Conservation (phyloP, 2,888 invertebrate species). For the Pristionchus maxplancki region DNA sequence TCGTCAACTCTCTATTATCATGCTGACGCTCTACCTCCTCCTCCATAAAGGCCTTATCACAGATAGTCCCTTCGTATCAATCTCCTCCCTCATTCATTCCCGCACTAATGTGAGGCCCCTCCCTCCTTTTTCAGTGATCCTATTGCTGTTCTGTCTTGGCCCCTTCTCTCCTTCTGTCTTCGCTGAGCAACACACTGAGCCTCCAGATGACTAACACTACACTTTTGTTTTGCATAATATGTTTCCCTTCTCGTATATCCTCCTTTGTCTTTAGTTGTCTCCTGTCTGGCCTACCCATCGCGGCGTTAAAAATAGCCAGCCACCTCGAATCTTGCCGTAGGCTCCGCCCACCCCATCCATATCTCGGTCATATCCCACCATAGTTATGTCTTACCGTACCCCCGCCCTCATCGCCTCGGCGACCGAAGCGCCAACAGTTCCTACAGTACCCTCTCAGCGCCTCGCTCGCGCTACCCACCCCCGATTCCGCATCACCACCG, state of each 20-base stretch:
- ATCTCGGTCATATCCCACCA: neutral
- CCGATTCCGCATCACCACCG: neutral
- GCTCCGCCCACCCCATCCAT: neutral
- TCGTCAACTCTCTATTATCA: neutral
- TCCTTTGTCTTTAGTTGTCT: neutral
- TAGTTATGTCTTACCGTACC: neutral
- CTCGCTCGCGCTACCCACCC: neutral
- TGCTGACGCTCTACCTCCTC: neutral
- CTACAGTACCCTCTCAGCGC: neutral
- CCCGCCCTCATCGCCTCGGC: neutral
- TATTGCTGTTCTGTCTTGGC: neutral
- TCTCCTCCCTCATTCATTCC: neutral
- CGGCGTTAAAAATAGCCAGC: neutral
- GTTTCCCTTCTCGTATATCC: neutral
- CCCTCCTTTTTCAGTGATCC: neutral
- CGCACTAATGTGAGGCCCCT: neutral
- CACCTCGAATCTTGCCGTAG: no score
- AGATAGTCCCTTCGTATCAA: neutral
- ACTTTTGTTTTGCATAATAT: neutral
- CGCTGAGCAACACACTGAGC: neutral
- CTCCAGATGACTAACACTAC: neutral
- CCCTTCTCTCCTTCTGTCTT: neutral
- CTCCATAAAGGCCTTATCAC: neutral
- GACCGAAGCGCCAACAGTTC: neutral
- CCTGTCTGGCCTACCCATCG: neutral